A percentile compares a stretch with the other conserved stretches of the same genome.
These are phyloP conservation scores for Aquatica leii DNA, from an alignment of 2,888 invertebrate species.

Conservation along the genomic window DNA sequence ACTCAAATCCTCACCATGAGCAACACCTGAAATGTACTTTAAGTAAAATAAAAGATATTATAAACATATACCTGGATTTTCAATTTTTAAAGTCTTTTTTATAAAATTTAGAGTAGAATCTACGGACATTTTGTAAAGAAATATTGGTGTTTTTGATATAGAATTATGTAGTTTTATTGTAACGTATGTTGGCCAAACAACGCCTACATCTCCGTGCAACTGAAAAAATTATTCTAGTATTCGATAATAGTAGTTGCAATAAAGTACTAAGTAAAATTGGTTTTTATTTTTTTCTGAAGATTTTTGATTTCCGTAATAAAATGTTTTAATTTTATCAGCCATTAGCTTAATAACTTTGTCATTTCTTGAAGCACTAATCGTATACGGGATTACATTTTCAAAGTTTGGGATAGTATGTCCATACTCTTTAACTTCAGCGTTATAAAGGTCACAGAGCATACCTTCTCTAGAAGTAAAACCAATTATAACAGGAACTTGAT, in stretches of 20 bases:
- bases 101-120: conserved; percentile 42
- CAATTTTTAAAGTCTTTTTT: conserved; percentile 38
- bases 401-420: conserved; percentile 40
- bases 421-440: no score
- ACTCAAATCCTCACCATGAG: conserved; percentile 49
- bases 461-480: no score
- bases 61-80: conserved; percentile 44
- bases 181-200: conserved; percentile 45
- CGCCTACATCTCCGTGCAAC: conserved; percentile 54
- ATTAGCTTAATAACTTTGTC: conserved; percentile 47
- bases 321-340: conserved; percentile 57
- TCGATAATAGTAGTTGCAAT: no score
- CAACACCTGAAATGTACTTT: conserved; percentile 46
- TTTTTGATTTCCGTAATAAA: conserved; percentile 60
- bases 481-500: conserved; percentile 54
- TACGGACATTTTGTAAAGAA: conserved; percentile 50
- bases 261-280: conserved; percentile 7
- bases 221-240: no score
- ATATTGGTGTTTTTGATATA: conserved; percentile 49
- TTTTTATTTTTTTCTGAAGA: conserved; percentile 57
- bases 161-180: conserved; percentile 44
- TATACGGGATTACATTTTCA: conserved; percentile 54
- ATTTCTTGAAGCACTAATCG: conserved; percentile 41
- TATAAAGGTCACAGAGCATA: no score
- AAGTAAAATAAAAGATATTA: background rate